phyloP scores from a whole-genome alignment of 2,888 invertebrate genomes.

The Neoitamus cyanurus region DNA sequence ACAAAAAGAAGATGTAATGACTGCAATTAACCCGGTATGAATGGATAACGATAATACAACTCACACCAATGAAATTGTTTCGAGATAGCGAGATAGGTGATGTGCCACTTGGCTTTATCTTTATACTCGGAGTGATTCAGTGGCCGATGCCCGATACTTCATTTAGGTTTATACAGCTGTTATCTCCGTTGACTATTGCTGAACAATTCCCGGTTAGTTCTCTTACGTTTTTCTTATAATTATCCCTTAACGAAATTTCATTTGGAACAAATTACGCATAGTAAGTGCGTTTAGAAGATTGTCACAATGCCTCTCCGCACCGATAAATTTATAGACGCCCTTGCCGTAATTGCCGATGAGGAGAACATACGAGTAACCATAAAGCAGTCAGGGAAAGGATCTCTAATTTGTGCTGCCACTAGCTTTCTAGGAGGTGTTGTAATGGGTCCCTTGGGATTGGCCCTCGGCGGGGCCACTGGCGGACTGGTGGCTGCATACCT shows the following conservation, averaged over 20 bases:
- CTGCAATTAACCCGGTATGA: too few species aligned
- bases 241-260: neutral
- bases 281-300: neutral
- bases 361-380: constrained; percentile 61
- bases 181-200: too few species aligned
- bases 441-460: constrained; percentile 57
- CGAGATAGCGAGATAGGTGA: too few species aligned
- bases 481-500: constrained; percentile 61
- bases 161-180: neutral
- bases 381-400: constrained; percentile 62
- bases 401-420: constrained; percentile 61
- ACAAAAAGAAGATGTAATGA: neutral
- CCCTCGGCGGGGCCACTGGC: constrained; percentile 63
- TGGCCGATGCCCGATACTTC: neutral
- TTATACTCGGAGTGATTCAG: neutral
- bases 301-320: constrained; percentile 61
- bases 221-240: neutral
- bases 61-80: too few species aligned
- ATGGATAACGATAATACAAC: too few species aligned
- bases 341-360: constrained; percentile 62
- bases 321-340: constrained; percentile 62
- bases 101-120: neutral
- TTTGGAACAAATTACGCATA: neutral
- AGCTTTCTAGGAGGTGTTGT: constrained; percentile 62
- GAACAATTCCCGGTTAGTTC: too few species aligned